Base-by-base conservation (phyloP, 2,797 vertebrate species). In the Typhlichthys eigenmanni region DNA sequence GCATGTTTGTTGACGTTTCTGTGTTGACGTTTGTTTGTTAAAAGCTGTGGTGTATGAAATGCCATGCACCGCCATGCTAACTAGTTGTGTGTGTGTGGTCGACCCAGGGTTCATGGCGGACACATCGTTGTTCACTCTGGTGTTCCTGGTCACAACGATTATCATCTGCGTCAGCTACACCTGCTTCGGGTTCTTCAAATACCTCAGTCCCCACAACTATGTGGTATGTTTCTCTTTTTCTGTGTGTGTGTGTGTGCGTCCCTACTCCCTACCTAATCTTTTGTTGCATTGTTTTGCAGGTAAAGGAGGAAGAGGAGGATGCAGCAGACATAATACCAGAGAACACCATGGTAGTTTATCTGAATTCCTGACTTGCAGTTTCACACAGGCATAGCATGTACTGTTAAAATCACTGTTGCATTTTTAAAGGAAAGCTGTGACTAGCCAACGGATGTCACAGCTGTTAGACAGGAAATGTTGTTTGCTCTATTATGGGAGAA, bases 131-230 rank as follows among this genome's bases (percentile, higher is more conserved):
- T 97, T 99, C 82, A 96, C 95, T 1, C 81, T 98, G 66, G 86
- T 95, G 45, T 90, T 95, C 52, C 74, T 97, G 55, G 89, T 90
- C 60, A 62, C 95, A 68, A 95, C 96, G 1, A 82, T 98, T 46
- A 61, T 92, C 50, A 82, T 95, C 81, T 93, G 91, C 47, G 13
- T 97, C 71, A 69, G 88, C 82, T 93, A 94, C 71, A 92, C 95
- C 72, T 96, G 94, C 88, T 97, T 98, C 6, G 95, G 94, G 46
- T 90, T 91, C 70, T 96, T 98, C 80, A 95, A 93, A 85, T 94
- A 98, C 86, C 93, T 98, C 77, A 96, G 94, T 73, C 95, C 95
- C 0, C 87, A 94, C 79, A 93, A 95, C 85, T 98, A 98, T n/a
- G 88, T 81, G 82, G 96, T 98, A 81, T 88, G 87, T 52, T 0